Evolutionary conservation across 2,888 invertebrate species (phyloP).

Genomic region (Plebejus melissa): DNA sequence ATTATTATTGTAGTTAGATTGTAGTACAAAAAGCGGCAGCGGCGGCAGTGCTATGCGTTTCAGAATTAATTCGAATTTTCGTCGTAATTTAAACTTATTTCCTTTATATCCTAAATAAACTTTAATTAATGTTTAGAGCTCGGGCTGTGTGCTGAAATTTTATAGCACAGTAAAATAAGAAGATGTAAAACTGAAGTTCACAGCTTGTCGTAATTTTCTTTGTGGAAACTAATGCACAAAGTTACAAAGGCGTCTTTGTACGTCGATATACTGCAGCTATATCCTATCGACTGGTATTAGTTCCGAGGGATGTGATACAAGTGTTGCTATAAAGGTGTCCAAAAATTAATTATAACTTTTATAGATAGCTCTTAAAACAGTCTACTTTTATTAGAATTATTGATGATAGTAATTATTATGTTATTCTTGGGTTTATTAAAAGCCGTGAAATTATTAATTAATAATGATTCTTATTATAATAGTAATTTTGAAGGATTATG

Average conservation of each 20-base stretch:
- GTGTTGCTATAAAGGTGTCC: neutral
- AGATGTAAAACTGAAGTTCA: constrained; percentile 3
- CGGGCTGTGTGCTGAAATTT: neutral
- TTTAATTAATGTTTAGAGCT: constrained; percentile 1
- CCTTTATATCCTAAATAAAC: constrained; percentile 1
- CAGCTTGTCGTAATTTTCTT: constrained; percentile 15
- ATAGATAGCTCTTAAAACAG: too few relatives aligned
- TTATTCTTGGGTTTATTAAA: neutral
- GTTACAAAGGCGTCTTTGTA: constrained; percentile 10
- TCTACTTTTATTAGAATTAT: too few relatives aligned
- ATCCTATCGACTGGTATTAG: neutral
- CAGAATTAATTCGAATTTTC: neutral
- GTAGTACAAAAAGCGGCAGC: neutral
- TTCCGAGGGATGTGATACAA: neutral
- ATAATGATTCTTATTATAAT: too few relatives aligned
- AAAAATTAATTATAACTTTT: neutral
- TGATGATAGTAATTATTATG: neutral
- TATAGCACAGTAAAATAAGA: constrained; percentile 8
- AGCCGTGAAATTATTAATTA: neutral
- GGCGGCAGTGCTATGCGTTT: neutral
- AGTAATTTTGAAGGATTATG: too few relatives aligned
- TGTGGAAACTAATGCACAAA: constrained; percentile 6
- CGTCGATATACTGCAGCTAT: neutral
- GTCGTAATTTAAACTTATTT: neutral
- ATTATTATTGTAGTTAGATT: neutral